Conservation (phyloP, 2,888 invertebrate genomes). For the Hydrotaea cyrtoneurina region DNA sequence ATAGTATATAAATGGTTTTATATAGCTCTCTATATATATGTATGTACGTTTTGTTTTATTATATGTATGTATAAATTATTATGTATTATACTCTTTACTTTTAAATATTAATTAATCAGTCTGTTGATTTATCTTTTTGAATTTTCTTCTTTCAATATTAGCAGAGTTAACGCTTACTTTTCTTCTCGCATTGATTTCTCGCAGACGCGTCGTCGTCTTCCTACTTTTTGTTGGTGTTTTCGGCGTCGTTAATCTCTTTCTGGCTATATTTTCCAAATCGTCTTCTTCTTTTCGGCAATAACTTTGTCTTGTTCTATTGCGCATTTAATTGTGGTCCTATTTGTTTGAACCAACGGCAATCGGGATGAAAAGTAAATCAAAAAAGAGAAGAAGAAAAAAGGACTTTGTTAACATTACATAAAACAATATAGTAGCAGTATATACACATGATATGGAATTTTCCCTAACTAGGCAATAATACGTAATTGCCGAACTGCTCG, state of each 20-base stretch:
- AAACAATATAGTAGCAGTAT: neutral
- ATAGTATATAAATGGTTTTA: conserved; percentile 68
- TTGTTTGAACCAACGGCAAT: neutral
- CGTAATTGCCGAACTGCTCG: too few relatives aligned
- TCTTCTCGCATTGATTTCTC: neutral
- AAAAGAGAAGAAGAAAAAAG: conserved; percentile 43
- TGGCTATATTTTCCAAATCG: conserved; percentile 51
- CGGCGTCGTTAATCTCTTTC: conserved; percentile 17
- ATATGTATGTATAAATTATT: conserved; percentile 71
- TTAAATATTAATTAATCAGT: conserved; percentile 76
- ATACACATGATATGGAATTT: neutral
- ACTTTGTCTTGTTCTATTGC: conserved; percentile 61
- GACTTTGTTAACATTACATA: conserved; percentile 41
- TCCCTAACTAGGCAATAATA: too few relatives aligned
- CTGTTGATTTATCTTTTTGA: conserved; percentile 79
- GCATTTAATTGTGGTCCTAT: conserved; percentile 70
- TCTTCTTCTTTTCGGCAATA: conserved; percentile 57
- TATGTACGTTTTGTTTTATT: conserved; percentile 40
- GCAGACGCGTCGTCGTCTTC: conserved; percentile 61
- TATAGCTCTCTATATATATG: conserved; percentile 74
- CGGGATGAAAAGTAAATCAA: conserved; percentile 24
- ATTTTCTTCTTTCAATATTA: conserved; percentile 73
- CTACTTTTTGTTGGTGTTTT: conserved; percentile 43
- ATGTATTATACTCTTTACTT: conserved; percentile 71
- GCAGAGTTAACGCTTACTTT: conserved; percentile 73